phyloP scores from a whole-genome alignment of 2,888 invertebrate genomes.

The Prenolepis imparis region DNA sequence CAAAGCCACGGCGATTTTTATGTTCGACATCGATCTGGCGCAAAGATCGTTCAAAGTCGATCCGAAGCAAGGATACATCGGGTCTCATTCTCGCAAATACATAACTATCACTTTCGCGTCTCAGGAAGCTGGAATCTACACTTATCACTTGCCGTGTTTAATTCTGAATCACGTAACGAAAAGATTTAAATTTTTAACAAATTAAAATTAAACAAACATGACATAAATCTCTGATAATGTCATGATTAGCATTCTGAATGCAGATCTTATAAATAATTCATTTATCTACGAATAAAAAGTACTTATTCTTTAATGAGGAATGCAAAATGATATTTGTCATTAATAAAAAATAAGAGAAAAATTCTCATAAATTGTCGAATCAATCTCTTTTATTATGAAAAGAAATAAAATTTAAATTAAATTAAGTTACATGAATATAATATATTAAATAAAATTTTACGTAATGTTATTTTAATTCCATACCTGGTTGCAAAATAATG shows the following conservation, averaged over 20 bases:
- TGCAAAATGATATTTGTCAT: background rate
- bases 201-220: background rate
- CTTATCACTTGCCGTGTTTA: slow-evolving; percentile 81
- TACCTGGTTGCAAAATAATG: too few relatives aligned
- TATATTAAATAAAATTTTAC: too few relatives aligned
- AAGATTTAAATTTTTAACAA: slow-evolving; percentile 39
- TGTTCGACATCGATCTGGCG: slow-evolving; percentile 81
- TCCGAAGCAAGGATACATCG: slow-evolving; percentile 80
- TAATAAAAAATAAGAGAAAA: background rate
- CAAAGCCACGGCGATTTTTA: slow-evolving; percentile 79
- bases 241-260: background rate
- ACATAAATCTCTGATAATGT: background rate
- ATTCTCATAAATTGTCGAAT: too few relatives aligned
- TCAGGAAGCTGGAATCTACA: slow-evolving; percentile 78
- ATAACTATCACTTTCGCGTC: slow-evolving; percentile 83
- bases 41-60: slow-evolving; percentile 82
- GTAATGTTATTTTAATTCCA: too few relatives aligned
- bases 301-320: background rate
- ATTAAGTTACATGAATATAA: too few relatives aligned
- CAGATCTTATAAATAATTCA: background rate
- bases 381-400: too few relatives aligned
- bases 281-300: background rate
- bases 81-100: slow-evolving; percentile 76
- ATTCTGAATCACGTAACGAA: slow-evolving; percentile 84
- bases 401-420: too few relatives aligned